Evolutionary conservation across 2,113 vertebrate genomes (phyloP).

Genomic region (Datnioides undecimradiatus): DNA sequence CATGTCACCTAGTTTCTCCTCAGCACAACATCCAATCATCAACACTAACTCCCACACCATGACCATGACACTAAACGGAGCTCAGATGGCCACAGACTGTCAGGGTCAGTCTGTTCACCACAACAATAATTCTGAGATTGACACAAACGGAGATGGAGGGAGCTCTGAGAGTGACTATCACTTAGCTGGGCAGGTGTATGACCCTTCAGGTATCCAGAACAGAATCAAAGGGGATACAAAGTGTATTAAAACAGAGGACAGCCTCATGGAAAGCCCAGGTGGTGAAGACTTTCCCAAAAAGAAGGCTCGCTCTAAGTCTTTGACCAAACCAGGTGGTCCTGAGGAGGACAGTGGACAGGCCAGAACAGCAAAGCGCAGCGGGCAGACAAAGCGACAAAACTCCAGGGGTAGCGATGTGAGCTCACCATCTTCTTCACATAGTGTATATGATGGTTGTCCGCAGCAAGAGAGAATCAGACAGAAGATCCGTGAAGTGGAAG

Average conservation of each 20-base stretch:
- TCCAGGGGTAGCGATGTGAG: conserved; percentile 87
- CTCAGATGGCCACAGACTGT: conserved; percentile 87
- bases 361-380: conserved; percentile 87
- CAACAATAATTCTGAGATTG: conserved; percentile 84
- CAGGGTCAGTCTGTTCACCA: conserved; percentile 84
- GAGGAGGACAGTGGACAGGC: conserved; percentile 87
- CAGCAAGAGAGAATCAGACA: conserved; percentile 98
- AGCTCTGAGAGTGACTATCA: conserved; percentile 87
- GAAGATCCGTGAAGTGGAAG: conserved; percentile 98
- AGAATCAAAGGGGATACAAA: conserved; percentile 74
- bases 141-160: conserved; percentile 83
- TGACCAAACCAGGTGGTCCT: conserved; percentile 78
- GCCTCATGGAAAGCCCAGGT: conserved; percentile 80
- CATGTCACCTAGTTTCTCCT: conserved; percentile 87
- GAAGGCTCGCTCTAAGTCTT: conserved; percentile 88
- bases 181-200: conserved; percentile 82
- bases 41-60: conserved; percentile 89
- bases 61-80: conserved; percentile 90
- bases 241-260: conserved; percentile 86
- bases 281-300: conserved; percentile 88
- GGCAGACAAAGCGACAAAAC: conserved; percentile 90
- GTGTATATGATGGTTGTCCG: conserved; percentile 90
- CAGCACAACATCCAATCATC: conserved; percentile 83
- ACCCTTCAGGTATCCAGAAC: conserved; percentile 69
- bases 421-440: conserved; percentile 86